phyloP scores from a whole-genome alignment of 2,113 vertebrate genomes.

The Pterocles gutturalis region DNA sequence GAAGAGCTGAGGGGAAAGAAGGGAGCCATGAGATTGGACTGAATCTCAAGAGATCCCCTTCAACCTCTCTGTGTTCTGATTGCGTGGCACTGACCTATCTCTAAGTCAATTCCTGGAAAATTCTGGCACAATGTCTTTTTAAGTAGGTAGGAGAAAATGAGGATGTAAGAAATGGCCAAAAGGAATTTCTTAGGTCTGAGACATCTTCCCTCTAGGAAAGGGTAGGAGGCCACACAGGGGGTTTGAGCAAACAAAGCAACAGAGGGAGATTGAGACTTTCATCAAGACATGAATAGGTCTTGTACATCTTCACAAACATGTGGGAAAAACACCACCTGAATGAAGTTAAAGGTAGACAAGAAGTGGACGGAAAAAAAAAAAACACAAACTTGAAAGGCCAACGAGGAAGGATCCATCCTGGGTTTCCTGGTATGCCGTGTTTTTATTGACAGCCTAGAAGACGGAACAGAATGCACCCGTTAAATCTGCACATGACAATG shows the following conservation, averaged over 20 bases:
- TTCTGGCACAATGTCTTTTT: neutral
- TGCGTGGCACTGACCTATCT: neutral
- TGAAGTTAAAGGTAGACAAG: neutral
- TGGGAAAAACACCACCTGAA: neutral
- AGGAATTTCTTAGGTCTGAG: neutral
- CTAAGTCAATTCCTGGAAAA: neutral
- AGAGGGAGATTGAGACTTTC: neutral
- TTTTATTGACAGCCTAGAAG: neutral
- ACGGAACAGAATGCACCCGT: neutral
- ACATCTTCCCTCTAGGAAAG: neutral
- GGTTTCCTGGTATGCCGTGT: neutral
- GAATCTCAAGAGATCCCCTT: neutral
- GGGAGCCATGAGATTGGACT: neutral
- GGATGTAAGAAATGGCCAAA: neutral
- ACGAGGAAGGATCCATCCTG: neutral
- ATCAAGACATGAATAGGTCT: neutral
- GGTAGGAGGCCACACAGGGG: neutral
- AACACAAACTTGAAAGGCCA: neutral
- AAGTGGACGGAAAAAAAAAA: neutral
- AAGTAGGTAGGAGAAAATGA: neutral
- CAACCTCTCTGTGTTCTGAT: neutral
- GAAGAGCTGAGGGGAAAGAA: neutral
- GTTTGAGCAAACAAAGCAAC: neutral
- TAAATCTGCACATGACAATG: neutral
- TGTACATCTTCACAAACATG: neutral